phyloP scores from a whole-genome alignment of 2,797 vertebrate species.

The Menidia menidia region DNA sequence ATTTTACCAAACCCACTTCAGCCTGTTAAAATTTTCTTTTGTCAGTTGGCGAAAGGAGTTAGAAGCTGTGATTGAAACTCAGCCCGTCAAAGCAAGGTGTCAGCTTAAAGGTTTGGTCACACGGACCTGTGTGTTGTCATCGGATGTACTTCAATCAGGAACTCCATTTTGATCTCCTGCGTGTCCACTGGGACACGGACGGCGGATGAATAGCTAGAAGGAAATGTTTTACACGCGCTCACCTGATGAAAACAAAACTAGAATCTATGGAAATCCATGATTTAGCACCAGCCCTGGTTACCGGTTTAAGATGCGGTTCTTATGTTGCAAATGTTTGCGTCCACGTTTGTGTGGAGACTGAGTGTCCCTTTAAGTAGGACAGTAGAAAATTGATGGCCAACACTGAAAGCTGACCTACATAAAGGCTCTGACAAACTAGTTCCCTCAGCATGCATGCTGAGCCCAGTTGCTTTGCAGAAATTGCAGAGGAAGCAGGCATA shows the following conservation, averaged over 20 bases:
- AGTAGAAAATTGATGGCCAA: slow-evolving; percentile 85
- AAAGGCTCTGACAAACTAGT: slow-evolving; percentile 83
- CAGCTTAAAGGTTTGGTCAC: too few relatives aligned
- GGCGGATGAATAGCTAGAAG: too few relatives aligned
- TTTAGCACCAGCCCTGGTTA: slow-evolving; percentile 12
- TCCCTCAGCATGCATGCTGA: slow-evolving; percentile 73
- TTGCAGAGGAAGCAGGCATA: slow-evolving; percentile 62
- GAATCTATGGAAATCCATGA: slow-evolving; percentile 36
- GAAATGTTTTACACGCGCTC: slow-evolving; percentile 24
- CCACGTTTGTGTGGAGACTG: slow-evolving; percentile 42
- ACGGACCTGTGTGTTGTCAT: too few relatives aligned
- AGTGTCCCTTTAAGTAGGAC: slow-evolving; percentile 83
- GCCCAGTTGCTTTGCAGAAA: slow-evolving; percentile 64
- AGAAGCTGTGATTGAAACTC: too few relatives aligned
- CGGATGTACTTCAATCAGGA: too few relatives aligned
- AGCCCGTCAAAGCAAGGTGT: too few relatives aligned
- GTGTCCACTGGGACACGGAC: too few relatives aligned
- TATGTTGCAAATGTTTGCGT: slow-evolving; percentile 33
- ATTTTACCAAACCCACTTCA: too few relatives aligned
- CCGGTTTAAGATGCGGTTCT: slow-evolving; percentile 26
- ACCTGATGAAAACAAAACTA: slow-evolving; percentile 31
- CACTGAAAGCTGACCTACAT: slow-evolving; percentile 86
- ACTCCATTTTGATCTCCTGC: too few relatives aligned
- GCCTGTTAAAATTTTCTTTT: too few relatives aligned
- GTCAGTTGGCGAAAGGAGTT: too few relatives aligned